These are phyloP conservation scores for Caenorhabditis latens DNA, from an alignment of 1,140 invertebrate species.

Conservation along the genomic window DNA sequence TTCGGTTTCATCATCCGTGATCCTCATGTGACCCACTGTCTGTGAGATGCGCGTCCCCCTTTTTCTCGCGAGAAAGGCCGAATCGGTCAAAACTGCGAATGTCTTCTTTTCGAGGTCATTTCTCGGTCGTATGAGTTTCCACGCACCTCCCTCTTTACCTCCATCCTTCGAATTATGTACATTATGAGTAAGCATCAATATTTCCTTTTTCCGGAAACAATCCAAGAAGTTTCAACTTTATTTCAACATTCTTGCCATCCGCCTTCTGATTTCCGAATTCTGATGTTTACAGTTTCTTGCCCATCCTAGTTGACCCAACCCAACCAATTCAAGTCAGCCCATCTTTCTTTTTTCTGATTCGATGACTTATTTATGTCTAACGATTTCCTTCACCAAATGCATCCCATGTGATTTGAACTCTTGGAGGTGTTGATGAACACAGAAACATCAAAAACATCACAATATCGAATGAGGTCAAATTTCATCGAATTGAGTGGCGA, in stretches of 20 bases:
- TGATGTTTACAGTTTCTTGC: constrained; percentile 3
- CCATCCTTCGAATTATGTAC: constrained; percentile 4
- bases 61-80: constrained; percentile 22
- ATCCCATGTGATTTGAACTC: constrained; percentile 18
- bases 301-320: constrained; percentile 12
- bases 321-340: background rate
- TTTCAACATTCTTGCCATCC: background rate
- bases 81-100: constrained; percentile 38
- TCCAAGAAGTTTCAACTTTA: background rate
- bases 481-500: constrained; percentile 2
- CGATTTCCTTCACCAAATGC: background rate
- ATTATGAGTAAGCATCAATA: background rate
- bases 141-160: background rate
- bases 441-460: background rate
- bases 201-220: background rate
- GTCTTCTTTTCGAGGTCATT: constrained; percentile 43
- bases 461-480: constrained; percentile 21
- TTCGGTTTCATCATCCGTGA: constrained; percentile 48
- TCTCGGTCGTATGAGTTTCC: constrained; percentile 38
- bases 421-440: background rate
- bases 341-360: background rate
- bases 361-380: background rate
- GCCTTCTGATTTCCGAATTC: no score
- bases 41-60: background rate
- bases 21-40: constrained; percentile 43